A percentile compares a stretch with the other conserved stretches of the same genome.
Conservation (phyloP, 2,888 invertebrate species). For the Trachelus iudaicus region DNA sequence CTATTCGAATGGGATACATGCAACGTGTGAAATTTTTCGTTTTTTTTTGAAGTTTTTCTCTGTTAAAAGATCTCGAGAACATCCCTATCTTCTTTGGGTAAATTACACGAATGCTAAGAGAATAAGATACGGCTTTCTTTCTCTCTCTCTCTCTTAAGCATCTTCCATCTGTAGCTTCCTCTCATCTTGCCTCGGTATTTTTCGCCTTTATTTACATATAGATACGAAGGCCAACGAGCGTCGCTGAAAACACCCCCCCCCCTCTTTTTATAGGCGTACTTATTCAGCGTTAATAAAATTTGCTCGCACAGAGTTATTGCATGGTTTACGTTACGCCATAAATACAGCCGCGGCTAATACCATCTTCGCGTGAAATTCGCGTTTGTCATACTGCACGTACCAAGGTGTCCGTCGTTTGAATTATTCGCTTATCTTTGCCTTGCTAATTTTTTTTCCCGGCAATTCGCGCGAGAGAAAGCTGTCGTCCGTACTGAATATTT, state of each 20-base stretch:
- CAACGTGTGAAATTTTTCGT: background rate
- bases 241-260: background rate
- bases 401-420: background rate
- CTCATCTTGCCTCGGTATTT: constrained; percentile 35
- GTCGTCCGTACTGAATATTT: background rate
- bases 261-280: constrained; percentile 30
- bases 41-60: background rate
- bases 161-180: background rate
- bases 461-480: background rate
- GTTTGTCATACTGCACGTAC: background rate
- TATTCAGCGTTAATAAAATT: constrained; percentile 45
- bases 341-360: background rate
- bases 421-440: background rate
- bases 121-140: constrained; percentile 7
- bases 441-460: background rate
- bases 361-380: background rate
- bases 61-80: background rate
- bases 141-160: constrained; percentile 17
- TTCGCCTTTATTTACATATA: constrained; percentile 56
- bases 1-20: background rate
- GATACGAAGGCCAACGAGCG: constrained; percentile 48
- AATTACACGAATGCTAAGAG: background rate
- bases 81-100: background rate
- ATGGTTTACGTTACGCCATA: background rate
- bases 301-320: constrained; percentile 5